Evolutionary conservation across 2,113 vertebrate species (phyloP).

Genomic region (Scortum barcoo): DNA sequence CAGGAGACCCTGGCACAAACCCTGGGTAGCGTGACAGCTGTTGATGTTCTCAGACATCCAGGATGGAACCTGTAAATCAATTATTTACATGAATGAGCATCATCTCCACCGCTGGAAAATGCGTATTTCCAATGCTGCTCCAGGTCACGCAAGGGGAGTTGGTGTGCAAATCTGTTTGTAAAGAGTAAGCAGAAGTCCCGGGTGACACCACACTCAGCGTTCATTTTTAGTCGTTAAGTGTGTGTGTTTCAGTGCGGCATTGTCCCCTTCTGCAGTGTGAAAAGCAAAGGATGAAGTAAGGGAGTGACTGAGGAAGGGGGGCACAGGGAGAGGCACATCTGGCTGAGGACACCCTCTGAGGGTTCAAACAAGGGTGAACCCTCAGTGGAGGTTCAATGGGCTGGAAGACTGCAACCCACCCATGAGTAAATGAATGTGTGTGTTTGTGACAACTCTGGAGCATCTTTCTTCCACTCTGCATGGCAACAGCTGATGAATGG

Average conservation of each 20-base stretch:
- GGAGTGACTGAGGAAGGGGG: neutral
- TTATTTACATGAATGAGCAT: constrained; percentile 71
- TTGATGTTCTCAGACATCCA: constrained; percentile 49
- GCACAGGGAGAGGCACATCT: constrained; percentile 43
- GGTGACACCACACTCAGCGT: neutral
- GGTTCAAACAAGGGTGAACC: constrained; percentile 72
- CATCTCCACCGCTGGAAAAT: constrained; percentile 45
- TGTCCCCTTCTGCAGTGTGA: neutral
- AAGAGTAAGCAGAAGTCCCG: neutral
- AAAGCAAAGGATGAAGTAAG: constrained; percentile 9
- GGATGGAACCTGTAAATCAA: constrained; percentile 59
- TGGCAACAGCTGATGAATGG: constrained; percentile 67
- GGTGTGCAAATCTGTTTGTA: constrained; percentile 13
- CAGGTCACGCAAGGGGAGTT: constrained; percentile 58
- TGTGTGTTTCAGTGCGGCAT: neutral
- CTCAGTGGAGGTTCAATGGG: constrained; percentile 65
- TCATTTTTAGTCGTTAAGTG: neutral
- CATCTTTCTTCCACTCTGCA: constrained; percentile 55
- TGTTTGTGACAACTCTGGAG: constrained; percentile 24
- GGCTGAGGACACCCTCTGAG: constrained; percentile 36
- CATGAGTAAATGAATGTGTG: constrained; percentile 33
- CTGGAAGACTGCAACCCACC: constrained; percentile 58
- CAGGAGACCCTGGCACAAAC: neutral
- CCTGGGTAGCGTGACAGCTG: constrained; percentile 61
- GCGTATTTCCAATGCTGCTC: constrained; percentile 15